Evolutionary conservation across 2,797 vertebrate species (phyloP).

Genomic region (Diplodus sargus): DNA sequence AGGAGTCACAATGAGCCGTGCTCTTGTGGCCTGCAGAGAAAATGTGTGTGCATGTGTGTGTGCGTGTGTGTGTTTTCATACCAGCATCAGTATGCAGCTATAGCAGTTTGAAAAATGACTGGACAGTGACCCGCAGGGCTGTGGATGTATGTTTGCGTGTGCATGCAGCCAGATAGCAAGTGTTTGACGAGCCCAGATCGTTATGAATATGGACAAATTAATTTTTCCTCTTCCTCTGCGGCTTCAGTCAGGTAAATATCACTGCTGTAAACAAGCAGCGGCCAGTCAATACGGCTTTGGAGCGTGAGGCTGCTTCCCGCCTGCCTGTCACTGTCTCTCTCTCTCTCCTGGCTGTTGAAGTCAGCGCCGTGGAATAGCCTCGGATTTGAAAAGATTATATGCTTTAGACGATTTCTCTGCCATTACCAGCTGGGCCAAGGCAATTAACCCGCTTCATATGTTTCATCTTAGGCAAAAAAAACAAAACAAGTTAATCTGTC

Average conservation of each 20-base stretch:
- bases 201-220: conserved; percentile 52
- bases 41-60: conserved; percentile 7
- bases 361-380: conserved; percentile 22
- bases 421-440: conserved; percentile 69
- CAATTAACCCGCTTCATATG: conserved; percentile 74
- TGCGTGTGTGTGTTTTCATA: conserved; percentile 10
- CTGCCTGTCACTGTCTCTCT: conserved; percentile 23
- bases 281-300: conserved; percentile 32
- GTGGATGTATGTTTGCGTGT: conserved; percentile 12
- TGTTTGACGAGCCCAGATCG: conserved; percentile 42
- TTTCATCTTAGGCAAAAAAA: conserved; percentile 65
- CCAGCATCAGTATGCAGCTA: conserved; percentile 39
- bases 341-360: conserved; percentile 21
- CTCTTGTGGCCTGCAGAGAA: conserved; percentile 49
- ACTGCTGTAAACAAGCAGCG: conserved; percentile 34
- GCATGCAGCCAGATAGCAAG: conserved; percentile 19
- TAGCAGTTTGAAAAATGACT: conserved; percentile 41
- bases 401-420: conserved; percentile 57
- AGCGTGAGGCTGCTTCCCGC: conserved; percentile 13
- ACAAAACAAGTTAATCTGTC: conserved; percentile 69
- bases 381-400: conserved; percentile 62
- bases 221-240: conserved; percentile 22
- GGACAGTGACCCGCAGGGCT: conserved; percentile 45
- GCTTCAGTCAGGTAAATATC: conserved; percentile 51
- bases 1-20: conserved; percentile 64